Base-by-base conservation (phyloP, 2,888 invertebrate species). In the Heliconius hortense region DNA sequence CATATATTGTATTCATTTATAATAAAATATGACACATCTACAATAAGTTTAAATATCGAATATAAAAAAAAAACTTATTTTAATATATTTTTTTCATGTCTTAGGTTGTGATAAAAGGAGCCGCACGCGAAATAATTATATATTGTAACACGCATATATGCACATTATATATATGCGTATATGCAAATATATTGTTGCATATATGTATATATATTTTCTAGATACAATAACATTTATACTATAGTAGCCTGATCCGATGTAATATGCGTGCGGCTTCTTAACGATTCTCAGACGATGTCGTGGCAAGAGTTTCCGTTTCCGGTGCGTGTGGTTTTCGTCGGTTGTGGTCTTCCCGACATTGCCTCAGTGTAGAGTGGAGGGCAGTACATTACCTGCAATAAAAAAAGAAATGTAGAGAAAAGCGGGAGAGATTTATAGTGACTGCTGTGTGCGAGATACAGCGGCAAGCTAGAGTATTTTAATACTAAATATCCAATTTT, bases 291-390 rank as follows among this genome's bases (percentile, higher is more conserved):
- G 82, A 94, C 93, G 75, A 93, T 92, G 81, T 95, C 94, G 81
- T 95, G 95, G 82, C 95, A 95, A 21, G 95, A 94, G 86, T 95
- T 96, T 21, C 96, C 96, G 85, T 96, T 96, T 82, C 96, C 96
- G 24, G 96, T 96, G 76, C 96, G 92, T 4, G 96, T 96, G 0
- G 96, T 96, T 86, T 96, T 96, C 62, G 96, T 96, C 35, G 94
- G 90, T 77, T 95, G 95, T 2, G 95, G 95, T 15, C 94, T 85
- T 2, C 93, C 88, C 21, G 91, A 90, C 83, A 92, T 89, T 15
- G 87, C 89, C 64, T 91, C 91, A 79, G 90, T 89, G 82, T 93
- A 89, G 0, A 94, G 90, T 0, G 94, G 94, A 1, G 93, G 94
- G 85, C 94, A 95, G 87, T 95, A 95, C 89, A 95, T 96, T 69